Percentiles rank a stretch among this genome's conserved stretches.
Evolutionary conservation across 2,113 vertebrate species (phyloP).

Genomic region (Sylvia atricapilla): DNA sequence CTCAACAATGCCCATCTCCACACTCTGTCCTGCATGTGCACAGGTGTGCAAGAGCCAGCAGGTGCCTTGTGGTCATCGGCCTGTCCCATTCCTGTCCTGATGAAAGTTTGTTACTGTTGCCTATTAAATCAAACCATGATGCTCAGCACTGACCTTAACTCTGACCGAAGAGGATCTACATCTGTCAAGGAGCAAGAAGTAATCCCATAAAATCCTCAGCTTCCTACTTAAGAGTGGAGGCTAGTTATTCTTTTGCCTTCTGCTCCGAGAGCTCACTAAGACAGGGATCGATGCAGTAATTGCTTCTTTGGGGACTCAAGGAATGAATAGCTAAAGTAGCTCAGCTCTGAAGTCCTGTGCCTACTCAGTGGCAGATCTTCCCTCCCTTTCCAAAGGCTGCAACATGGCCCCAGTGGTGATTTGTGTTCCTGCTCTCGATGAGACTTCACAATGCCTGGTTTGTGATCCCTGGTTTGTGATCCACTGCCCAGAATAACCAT

Average conservation of each 20-base stretch:
- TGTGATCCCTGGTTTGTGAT: background rate
- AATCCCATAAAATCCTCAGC: slow-evolving; percentile 49
- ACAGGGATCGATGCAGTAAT: background rate
- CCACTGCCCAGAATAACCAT: background rate
- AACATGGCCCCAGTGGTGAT: accelerated
- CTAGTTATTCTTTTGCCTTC: slow-evolving; percentile 42
- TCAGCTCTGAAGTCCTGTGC: background rate
- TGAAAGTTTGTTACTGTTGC: background rate
- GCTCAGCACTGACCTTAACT: background rate
- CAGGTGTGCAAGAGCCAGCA: background rate
- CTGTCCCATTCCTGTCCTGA: background rate
- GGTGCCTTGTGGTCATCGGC: background rate
- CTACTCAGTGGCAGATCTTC: background rate
- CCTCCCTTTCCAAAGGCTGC: background rate
- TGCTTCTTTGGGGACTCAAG: background rate
- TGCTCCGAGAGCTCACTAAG: background rate
- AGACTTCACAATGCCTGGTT: background rate
- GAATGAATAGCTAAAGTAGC: background rate
- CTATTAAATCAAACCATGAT: background rate
- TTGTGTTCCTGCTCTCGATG: accelerated
- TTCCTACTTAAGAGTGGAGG: slow-evolving; percentile 41
- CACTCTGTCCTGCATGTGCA: background rate
- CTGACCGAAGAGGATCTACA: background rate
- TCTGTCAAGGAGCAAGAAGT: slow-evolving; percentile 43
- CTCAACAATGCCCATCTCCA: accelerated